These are phyloP conservation scores for Iguana delicatissima DNA, from an alignment of 2,797 vertebrate genomes.

Conservation along the genomic window DNA sequence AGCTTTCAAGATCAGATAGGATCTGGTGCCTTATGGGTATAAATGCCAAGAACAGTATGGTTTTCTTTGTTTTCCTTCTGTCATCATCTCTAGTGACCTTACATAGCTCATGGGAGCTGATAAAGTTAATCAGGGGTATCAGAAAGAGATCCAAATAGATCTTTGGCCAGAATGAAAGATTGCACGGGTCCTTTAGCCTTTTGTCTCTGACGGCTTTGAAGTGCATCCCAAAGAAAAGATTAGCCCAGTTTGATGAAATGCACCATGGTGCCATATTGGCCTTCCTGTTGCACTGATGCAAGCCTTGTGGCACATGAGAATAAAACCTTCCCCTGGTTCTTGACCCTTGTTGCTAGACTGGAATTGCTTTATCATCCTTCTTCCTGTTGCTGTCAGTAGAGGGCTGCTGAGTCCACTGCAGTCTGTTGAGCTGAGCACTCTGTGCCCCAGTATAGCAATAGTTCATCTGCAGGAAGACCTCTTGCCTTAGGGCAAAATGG, in stretches of 20 bases:
- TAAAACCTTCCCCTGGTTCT: neutral
- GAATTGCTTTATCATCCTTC: neutral
- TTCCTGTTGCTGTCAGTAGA: neutral
- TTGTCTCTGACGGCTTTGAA: neutral
- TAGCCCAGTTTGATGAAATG: neutral
- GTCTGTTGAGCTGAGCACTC: neutral
- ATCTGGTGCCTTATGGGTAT: neutral
- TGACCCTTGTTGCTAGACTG: neutral
- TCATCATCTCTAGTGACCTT: neutral
- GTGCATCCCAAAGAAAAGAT: neutral
- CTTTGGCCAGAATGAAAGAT: neutral
- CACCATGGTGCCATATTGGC: neutral
- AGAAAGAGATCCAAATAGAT: too few relatives aligned
- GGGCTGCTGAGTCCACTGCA: neutral
- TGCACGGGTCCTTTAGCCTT: neutral
- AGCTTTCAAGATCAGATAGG: neutral
- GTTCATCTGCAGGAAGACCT: neutral
- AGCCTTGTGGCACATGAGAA: neutral
- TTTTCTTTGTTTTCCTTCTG: neutral
- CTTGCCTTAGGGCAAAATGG: neutral
- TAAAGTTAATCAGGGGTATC: too few relatives aligned
- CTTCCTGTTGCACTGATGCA: neutral
- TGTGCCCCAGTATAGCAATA: neutral
- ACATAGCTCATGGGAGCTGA: neutral
- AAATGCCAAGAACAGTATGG: rapidly evolving